Base-by-base conservation (phyloP, 2,888 invertebrate genomes). In the Nomada lathburiana region DNA sequence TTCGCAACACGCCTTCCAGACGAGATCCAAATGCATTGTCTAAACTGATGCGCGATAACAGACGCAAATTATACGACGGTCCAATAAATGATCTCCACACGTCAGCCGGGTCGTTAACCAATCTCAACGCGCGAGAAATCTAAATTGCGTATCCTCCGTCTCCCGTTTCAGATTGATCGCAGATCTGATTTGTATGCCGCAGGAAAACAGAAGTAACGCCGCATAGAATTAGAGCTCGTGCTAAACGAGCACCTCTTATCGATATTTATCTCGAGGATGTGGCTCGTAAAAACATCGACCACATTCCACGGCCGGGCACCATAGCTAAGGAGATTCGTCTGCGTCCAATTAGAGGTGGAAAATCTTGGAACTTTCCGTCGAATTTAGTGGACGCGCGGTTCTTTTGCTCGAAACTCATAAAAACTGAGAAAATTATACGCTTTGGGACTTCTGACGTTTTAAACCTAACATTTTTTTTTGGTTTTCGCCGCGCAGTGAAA, bases 211-310 rank as follows among this genome's bases (percentile, higher is more conserved):
- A 29, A 23, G 60, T 62, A 64, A 64, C 57, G 16, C 20, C 20
- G 42, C 9, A 11, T n/a, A 36, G 29, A 64, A 70, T 79, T 63
- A 52, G 78, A 77, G 52, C 50, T 62, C 55, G 59, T 76, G 63
- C 63, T 62, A 57, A 77, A 79, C 57, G 42, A 53, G 55, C 50
- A 53, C 42, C 62, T 29, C 13, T 57, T 59, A 59, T 77, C 69
- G 69, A 64, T 79, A 69, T 69, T 70, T 77, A 79, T 79, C 64
- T 42, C 50, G 57, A 3, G 29, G 47, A 47, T 57, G 10, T 13
- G 26, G 67, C 52, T 77, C 78, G 78, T 79, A 70, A 77, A 79
- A 69, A n/a, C 20, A 3, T 0, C 44, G 23, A 23, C 77, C 20
- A 60, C 78, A 59, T 79, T 79, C 79, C 69, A 26, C 53, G 10